Conservation (phyloP, 2,113 vertebrate species). For the Uria aalge region DNA sequence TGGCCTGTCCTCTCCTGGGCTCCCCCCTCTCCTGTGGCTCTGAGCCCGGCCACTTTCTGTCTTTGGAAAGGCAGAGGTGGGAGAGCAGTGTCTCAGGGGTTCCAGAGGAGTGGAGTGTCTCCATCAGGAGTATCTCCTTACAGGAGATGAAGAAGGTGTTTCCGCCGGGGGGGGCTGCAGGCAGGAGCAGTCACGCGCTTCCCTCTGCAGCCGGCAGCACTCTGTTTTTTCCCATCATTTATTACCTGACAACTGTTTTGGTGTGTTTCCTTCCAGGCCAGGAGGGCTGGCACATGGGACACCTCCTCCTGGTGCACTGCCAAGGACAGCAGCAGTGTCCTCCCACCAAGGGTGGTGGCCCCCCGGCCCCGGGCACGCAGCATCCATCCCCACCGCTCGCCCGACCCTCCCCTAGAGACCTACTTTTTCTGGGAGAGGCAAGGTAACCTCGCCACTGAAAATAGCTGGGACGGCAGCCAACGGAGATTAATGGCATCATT, state of each 20-base stretch:
- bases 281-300: not conserved
- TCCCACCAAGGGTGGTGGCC: not conserved
- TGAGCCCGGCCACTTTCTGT: not conserved
- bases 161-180: rapidly evolving
- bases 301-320: not conserved
- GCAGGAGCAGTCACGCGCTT: not conserved
- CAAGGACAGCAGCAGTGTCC: not conserved
- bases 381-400: not conserved
- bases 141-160: not conserved
- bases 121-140: not conserved
- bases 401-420: not conserved
- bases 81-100: not conserved
- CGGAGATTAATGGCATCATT: constrained; percentile 49
- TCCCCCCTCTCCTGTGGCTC: not conserved
- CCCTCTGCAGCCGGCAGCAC: not conserved
- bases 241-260: not conserved
- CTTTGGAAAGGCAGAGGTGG: not conserved
- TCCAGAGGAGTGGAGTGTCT: not conserved
- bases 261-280: not conserved
- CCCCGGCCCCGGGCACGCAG: not conserved
- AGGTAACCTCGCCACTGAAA: constrained; percentile 34
- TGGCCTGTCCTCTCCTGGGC: not conserved
- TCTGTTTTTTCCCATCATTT: not conserved
- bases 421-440: not conserved
- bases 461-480: constrained; percentile 35